Evolutionary conservation across 2,888 invertebrate species (phyloP), one percentile per base, ranked within the genome.

Genomic region (Leptothorax acervorum): DNA sequence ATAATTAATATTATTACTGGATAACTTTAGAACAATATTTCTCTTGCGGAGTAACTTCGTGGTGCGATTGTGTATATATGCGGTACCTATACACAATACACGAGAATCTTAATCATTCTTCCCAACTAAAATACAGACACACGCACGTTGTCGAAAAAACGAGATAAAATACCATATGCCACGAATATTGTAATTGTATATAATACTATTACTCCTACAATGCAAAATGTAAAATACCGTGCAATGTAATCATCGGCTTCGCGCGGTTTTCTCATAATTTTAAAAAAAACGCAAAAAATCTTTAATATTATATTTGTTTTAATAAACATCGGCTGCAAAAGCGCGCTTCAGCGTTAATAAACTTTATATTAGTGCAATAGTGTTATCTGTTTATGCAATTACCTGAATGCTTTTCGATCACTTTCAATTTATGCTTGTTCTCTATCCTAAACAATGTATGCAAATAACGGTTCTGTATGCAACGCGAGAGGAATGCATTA

Each of bases 11-110:
- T 57, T 57, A 45, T 78, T 78, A 48, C n/a, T 39, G n/a, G 9
- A 45, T 31, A 66, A 78, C n/a, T 45, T 78, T 78, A 68, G 68
- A 57, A 68, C 3, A 66, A 78, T 66, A 66, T 78, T 78, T 66
- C 68, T 78, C 45, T 57, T 66, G 45, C n/a, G n/a, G 31, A 12
- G 23, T 35, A 78, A 78, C 66, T 78, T 66, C 0, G 23, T 18
- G 51, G 28, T n/a, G 42, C n/a, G 15, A 45, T 42, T 55, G 3
- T 28, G 18, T 76, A n/a, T 76, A 18, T 53, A 48, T 23, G 35
- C 45, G 1, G 18, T 31, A 23, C 23, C 23, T 23, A 23, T 23
- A 35, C 35, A 35, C 35, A 35, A 35, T 35, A 12, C n/a, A 31
- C 42, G 35, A 35, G 45, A 78, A 45, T 78, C 68, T 78, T 68